phyloP scores from a whole-genome alignment of 2,888 invertebrate species.

The Xestia sexstrigata region DNA sequence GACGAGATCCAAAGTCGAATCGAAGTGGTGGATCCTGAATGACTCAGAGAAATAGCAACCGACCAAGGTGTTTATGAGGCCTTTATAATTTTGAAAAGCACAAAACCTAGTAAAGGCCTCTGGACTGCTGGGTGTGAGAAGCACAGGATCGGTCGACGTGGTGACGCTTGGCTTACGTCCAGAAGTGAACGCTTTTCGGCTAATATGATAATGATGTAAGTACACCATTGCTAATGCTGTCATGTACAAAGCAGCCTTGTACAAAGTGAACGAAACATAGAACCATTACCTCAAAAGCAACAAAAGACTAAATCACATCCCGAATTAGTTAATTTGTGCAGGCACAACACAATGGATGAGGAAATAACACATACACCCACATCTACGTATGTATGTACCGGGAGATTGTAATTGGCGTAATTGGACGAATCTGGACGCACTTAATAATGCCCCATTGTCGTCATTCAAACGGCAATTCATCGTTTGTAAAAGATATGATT shows the following conservation, averaged over 20 bases:
- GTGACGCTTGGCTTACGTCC: background rate
- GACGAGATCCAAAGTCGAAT: background rate
- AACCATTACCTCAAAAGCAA: slow-evolving; percentile 62
- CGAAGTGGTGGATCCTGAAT: background rate
- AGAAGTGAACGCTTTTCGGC: background rate
- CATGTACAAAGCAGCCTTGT: background rate
- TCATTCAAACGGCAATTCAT: slow-evolving; percentile 89
- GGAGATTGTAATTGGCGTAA: slow-evolving; percentile 90
- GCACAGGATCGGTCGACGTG: background rate
- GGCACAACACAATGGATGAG: slow-evolving; percentile 89
- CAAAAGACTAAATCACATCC: slow-evolving; percentile 72
- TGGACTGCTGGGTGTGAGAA: background rate
- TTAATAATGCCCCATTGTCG: slow-evolving; percentile 89
- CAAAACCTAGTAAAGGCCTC: background rate
- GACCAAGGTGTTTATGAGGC: background rate
- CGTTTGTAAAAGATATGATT: slow-evolving; percentile 88
- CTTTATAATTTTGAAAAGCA: background rate
- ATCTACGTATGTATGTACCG: slow-evolving; percentile 81
- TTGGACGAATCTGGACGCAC: slow-evolving; percentile 89
- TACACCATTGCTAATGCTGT: background rate
- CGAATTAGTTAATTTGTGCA: slow-evolving; percentile 90
- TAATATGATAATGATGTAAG: background rate
- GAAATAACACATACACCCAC: slow-evolving; percentile 85
- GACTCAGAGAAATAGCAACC: background rate
- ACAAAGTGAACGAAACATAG: slow-evolving; percentile 68